A percentile compares a stretch with the other conserved stretches of the same genome.
phyloP scores from a whole-genome alignment of 2,113 vertebrate genomes.

The Mirounga angustirostris region DNA sequence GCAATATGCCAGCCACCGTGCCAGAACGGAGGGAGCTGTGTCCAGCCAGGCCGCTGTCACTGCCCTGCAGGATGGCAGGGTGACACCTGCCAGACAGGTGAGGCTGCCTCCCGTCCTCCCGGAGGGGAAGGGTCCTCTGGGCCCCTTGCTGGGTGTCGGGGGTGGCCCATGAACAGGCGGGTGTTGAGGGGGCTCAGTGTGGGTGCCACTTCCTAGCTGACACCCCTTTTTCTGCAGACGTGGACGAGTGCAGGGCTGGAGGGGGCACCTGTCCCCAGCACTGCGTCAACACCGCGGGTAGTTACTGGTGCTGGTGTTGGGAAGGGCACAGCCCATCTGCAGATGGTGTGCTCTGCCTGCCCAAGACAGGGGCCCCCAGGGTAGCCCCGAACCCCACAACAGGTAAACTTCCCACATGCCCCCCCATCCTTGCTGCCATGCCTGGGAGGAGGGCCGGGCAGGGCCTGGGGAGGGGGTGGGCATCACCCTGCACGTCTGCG shows the following conservation, averaged over 20 bases:
- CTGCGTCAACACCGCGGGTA: slow-evolving; percentile 92
- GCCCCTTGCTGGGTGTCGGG: too few relatives aligned
- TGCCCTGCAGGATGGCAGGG: slow-evolving; percentile 93
- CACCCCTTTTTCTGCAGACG: slow-evolving; percentile 84
- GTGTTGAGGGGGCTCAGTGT: background rate
- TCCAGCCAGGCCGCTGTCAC: slow-evolving; percentile 88
- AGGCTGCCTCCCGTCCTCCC: fast-evolving
- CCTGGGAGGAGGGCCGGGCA: fast-evolving
- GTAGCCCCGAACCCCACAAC: slow-evolving; percentile 1
- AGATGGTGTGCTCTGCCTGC: slow-evolving; percentile 85
- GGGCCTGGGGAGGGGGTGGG: background rate
- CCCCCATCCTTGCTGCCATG: fast-evolving
- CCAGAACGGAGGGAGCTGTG: slow-evolving; percentile 91
- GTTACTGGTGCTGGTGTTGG: slow-evolving; percentile 90
- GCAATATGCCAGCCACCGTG: slow-evolving; percentile 91
- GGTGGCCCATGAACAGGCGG: background rate
- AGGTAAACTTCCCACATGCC: slow-evolving; percentile 77
- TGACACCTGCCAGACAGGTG: slow-evolving; percentile 92
- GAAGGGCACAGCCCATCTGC: slow-evolving; percentile 87
- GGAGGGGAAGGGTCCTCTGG: background rate
- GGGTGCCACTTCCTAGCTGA: background rate
- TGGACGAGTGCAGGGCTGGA: slow-evolving; percentile 91
- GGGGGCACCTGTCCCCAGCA: slow-evolving; percentile 87
- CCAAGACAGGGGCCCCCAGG: background rate
- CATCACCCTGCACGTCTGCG: too few relatives aligned